Evolutionary conservation across 2,888 invertebrate genomes (phyloP), one percentile per base, ranked within the genome.

Genomic region (Pimpla rufipes): DNA sequence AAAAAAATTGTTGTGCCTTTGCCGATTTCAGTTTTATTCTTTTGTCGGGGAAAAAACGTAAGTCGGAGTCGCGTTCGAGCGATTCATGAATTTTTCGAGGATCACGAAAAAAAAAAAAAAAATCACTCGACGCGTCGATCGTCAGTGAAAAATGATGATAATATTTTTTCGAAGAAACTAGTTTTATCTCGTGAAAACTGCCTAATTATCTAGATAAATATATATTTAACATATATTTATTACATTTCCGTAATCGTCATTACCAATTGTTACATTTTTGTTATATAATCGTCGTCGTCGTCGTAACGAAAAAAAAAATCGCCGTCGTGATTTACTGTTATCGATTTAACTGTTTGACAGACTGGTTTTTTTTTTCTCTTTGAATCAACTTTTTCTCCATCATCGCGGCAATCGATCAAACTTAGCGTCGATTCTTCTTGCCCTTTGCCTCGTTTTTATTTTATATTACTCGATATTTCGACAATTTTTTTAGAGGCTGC

Each of bases 241-340:
- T 71, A 66, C 71, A 42, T 66, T 55, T 71, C 66, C 66, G 42
- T 81, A 66, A 79, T 71, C 76, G 37, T 71, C 37, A 47, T 57
- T 67, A 81, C 66, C 70, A 71, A 57, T 76, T 81, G 52, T 76
- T 76, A 76, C 29, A 40, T 52, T 80, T 68, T 80, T 68, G 71
- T 77, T 71, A 81, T 71, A 81, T 81, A 45, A 71, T 76, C 81
- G 70, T 79, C 67, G 76, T 76, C 67, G 68, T 74, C 3, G 29
- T 29, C 29, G 29, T 29, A 29, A 29, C 2, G 29, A 29, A 29
- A 29, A 29, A n/a, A 29, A 40, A n/a, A 50, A 66, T 66, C 55
- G 64, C 68, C 68, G 35, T 70, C 77, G 62, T 78, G 40, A 67
- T 76, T 23, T 10, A 71, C 55, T 42, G 23, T 59, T 47, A 67